These are phyloP conservation scores for Halesus radiatus DNA, from an alignment of 1,140 invertebrate species.

Conservation along the genomic window DNA sequence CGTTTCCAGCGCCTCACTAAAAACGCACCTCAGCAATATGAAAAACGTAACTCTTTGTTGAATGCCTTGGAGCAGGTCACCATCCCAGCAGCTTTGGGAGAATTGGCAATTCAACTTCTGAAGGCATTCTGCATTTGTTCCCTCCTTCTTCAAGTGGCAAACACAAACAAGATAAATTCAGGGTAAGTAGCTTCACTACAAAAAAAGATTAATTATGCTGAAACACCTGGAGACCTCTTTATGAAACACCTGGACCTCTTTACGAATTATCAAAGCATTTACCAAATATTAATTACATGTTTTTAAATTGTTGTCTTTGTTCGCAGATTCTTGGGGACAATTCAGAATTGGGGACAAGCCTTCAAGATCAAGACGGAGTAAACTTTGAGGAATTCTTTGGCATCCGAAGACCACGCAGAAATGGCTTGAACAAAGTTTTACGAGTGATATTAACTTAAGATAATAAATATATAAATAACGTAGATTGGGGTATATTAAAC, in stretches of 20 bases:
- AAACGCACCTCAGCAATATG: not conserved
- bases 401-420: slow-evolving; percentile 5
- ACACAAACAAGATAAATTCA: slow-evolving; percentile 27
- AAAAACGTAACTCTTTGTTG: not conserved
- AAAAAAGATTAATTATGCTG: too few species aligned
- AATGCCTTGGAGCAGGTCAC: not conserved
- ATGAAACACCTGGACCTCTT: too few species aligned
- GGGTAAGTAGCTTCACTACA: slow-evolving; percentile 26
- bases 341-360: slow-evolving; percentile 20
- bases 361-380: slow-evolving; percentile 24
- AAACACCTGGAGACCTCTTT: too few species aligned
- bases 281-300: not conserved
- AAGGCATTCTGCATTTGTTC: slow-evolving; percentile 48
- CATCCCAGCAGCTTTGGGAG: slow-evolving; percentile 21
- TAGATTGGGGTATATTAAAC: too few species aligned
- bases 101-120: slow-evolving; percentile 43
- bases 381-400: not conserved
- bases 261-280: too few species aligned
- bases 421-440: slow-evolving; percentile 17
- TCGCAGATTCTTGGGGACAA: slow-evolving; percentile 1
- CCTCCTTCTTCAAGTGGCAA: slow-evolving; percentile 45
- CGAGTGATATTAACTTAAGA: not conserved
- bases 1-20: not conserved
- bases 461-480: too few species aligned
- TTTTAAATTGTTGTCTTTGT: not conserved